phyloP scores from a whole-genome alignment of 1,140 invertebrate species.

The Pinna nobilis region DNA sequence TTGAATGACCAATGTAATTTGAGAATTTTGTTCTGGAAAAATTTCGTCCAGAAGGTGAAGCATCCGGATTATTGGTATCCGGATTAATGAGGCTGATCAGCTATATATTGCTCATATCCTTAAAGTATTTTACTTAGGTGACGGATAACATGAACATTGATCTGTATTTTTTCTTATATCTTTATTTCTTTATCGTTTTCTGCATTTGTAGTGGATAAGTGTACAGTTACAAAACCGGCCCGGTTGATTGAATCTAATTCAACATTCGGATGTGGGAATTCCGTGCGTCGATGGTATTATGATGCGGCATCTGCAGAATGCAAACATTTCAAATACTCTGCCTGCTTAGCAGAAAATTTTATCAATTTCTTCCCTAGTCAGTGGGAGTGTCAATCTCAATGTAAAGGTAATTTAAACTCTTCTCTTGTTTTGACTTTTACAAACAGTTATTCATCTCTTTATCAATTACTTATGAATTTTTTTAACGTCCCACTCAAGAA shows the following conservation, averaged over 20 bases:
- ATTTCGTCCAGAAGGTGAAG: too few relatives aligned
- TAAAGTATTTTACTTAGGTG: too few relatives aligned
- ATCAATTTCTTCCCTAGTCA: constrained; percentile 11
- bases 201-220: constrained; percentile 7
- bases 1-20: too few relatives aligned
- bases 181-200: background rate
- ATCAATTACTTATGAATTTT: background rate
- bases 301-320: constrained; percentile 7
- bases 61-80: too few relatives aligned
- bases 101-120: too few relatives aligned
- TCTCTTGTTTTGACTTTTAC: background rate
- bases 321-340: constrained; percentile 22
- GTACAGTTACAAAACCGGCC: background rate
- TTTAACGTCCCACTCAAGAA: too few relatives aligned
- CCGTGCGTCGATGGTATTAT: constrained; percentile 13
- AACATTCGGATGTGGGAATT: constrained; percentile 14
- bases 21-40: too few relatives aligned
- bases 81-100: too few relatives aligned
- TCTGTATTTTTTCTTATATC: too few relatives aligned
- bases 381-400: constrained; percentile 30
- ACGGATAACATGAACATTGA: too few relatives aligned
- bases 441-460: background rate
- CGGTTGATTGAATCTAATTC: background rate
- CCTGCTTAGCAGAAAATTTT: constrained; percentile 10
- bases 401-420: constrained; percentile 16